Percentiles rank a stretch among this genome's conserved stretches.
phyloP scores from a whole-genome alignment of 2,113 vertebrate species.

The Oryzias melastigma region DNA sequence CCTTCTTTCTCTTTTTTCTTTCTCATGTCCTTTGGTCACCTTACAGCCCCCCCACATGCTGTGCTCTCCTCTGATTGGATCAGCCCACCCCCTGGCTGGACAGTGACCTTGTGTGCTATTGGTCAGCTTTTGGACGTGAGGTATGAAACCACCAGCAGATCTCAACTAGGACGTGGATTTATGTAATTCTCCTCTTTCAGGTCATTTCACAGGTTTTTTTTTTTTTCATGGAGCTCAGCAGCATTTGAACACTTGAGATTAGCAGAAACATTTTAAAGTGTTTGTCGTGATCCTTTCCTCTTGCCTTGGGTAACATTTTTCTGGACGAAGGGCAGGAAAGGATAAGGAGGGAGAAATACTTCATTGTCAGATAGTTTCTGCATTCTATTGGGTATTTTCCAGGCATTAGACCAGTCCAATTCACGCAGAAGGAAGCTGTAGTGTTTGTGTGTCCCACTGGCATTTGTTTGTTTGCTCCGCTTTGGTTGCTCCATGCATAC shows the following conservation, averaged over 20 bases:
- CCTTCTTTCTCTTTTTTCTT: constrained; percentile 18
- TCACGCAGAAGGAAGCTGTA: background rate
- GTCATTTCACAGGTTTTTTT: background rate
- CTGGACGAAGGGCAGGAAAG: constrained; percentile 1
- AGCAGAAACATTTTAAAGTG: constrained; percentile 38
- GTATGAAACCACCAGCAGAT: constrained; percentile 55
- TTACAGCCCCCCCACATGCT: constrained; percentile 1
- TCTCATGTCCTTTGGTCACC: constrained; percentile 40
- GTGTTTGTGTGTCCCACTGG: constrained; percentile 5
- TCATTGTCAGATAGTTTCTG: no score
- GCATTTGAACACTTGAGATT: constrained; percentile 63
- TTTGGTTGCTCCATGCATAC: background rate
- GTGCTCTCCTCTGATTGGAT: constrained; percentile 57
- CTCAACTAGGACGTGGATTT: constrained; percentile 33
- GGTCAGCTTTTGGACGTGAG: constrained; percentile 48
- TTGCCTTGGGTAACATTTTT: background rate
- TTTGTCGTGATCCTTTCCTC: constrained; percentile 27
- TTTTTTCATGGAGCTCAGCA: constrained; percentile 42
- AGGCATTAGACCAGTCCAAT: background rate
- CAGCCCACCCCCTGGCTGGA: constrained; percentile 51
- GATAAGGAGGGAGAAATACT: background rate
- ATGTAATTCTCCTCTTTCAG: background rate
- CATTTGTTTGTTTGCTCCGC: constrained; percentile 16
- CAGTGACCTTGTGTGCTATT: constrained; percentile 55
- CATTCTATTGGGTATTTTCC: background rate